Evolutionary conservation across 2,888 invertebrate genomes (phyloP).

Genomic region (Sepioteuthis lessoniana): DNA sequence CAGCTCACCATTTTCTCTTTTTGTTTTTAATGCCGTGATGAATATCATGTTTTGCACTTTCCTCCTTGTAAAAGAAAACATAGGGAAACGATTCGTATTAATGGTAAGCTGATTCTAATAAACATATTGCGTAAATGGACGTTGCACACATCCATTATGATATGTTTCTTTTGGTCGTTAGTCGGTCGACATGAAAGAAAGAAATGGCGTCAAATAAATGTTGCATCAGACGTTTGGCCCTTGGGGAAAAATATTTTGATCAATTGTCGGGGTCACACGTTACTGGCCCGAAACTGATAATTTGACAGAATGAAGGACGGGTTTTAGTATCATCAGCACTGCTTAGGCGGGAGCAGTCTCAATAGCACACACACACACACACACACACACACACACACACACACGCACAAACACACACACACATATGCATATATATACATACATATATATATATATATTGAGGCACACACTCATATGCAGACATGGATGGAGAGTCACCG

Average conservation of each 20-base stretch:
- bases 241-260: neutral
- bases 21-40: too few relatives aligned
- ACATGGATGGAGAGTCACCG: neutral
- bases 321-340: neutral
- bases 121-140: too few relatives aligned
- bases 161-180: too few relatives aligned
- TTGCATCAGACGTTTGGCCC: neutral
- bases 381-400: neutral
- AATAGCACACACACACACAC: neutral
- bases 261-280: neutral
- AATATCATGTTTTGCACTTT: too few relatives aligned
- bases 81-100: too few relatives aligned
- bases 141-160: too few relatives aligned
- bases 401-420: neutral
- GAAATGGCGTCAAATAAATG: neutral
- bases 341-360: neutral
- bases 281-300: neutral
- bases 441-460: neutral
- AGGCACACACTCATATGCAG: neutral
- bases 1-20: too few relatives aligned
- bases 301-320: neutral
- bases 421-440: neutral
- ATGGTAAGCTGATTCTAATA: too few relatives aligned
- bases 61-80: too few relatives aligned
- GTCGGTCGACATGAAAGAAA: neutral